Evolutionary conservation across 2,888 invertebrate species (phyloP).

Genomic region (Magallana nippona): DNA sequence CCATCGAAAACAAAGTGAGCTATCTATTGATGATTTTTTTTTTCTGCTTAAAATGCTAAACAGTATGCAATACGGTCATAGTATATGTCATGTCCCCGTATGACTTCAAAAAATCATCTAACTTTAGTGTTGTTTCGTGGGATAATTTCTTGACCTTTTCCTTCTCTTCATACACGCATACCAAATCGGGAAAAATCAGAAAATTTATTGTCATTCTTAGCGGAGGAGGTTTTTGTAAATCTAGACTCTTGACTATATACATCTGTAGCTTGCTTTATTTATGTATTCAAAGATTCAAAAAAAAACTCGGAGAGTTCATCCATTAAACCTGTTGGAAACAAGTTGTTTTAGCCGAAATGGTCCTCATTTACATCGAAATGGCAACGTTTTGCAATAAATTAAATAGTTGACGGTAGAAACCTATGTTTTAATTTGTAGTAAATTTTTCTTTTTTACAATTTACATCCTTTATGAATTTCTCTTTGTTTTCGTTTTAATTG

Average conservation of each 20-base stretch:
- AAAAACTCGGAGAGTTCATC: background rate
- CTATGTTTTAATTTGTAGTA: background rate
- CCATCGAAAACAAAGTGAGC: background rate
- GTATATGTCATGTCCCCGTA: background rate
- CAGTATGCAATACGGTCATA: too few relatives aligned
- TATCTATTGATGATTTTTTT: background rate
- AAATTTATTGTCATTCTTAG: background rate
- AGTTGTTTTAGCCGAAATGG: background rate
- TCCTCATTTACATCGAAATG: background rate
- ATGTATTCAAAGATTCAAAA: constrained; percentile 3
- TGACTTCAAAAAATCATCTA: background rate
- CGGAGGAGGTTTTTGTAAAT: background rate
- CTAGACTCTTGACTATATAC: too few relatives aligned
- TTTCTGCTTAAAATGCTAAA: too few relatives aligned
- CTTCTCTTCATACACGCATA: background rate
- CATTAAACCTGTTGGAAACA: background rate
- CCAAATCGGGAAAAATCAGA: background rate
- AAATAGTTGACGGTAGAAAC: background rate
- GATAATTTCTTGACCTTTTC: background rate
- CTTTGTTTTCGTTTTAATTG: background rate
- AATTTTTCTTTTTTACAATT: background rate
- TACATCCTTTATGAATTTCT: background rate
- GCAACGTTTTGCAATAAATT: background rate
- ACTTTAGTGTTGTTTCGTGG: background rate
- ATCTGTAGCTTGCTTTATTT: background rate